A percentile compares a stretch with the other conserved stretches of the same genome.
Evolutionary conservation across 2,888 invertebrate genomes (phyloP).

Genomic region (Cosmia trapezina): DNA sequence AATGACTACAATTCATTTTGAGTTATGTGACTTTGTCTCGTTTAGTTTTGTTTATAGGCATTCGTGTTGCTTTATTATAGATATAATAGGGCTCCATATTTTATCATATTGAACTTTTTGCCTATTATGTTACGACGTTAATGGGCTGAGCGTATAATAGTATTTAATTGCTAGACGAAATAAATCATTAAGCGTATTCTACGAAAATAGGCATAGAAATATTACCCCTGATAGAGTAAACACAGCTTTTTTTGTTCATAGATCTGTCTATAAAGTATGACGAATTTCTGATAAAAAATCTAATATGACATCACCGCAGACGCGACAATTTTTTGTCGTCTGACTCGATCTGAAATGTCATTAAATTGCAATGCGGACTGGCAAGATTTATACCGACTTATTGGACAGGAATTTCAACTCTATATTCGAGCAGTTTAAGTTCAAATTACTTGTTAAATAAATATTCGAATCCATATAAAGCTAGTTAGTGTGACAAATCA

Average conservation of each 20-base stretch:
- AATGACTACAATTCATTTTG: constrained; percentile 84
- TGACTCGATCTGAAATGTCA: constrained; percentile 71
- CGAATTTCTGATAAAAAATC: constrained; percentile 66
- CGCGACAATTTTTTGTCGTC: constrained; percentile 78
- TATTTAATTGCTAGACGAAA: constrained; percentile 46
- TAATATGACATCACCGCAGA: constrained; percentile 77
- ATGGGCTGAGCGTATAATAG: constrained; percentile 54
- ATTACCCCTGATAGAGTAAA: constrained; percentile 4
- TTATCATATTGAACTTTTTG: constrained; percentile 71
- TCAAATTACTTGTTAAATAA: constrained; percentile 22
- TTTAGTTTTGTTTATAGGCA: constrained; percentile 84
- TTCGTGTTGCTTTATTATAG: constrained; percentile 77
- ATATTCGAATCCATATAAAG: constrained; percentile 62
- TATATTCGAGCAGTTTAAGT: constrained; percentile 46
- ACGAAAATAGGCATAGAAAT: constrained; percentile 3
- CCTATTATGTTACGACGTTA: constrained; percentile 65
- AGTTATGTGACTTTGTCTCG: constrained; percentile 85
- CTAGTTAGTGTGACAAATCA: constrained; percentile 74
- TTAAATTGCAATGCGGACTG: constrained; percentile 74
- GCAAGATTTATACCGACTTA: constrained; percentile 53
- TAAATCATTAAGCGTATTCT: constrained; percentile 32
- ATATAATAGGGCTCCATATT: constrained; percentile 72
- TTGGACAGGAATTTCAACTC: constrained; percentile 61
- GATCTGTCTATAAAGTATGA: constrained; percentile 45
- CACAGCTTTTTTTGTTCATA: constrained; percentile 22